Percentiles rank a stretch among this genome's conserved stretches.
Evolutionary conservation across 2,113 vertebrate genomes (phyloP).

Genomic region (Thalassarche chlororhynchos): DNA sequence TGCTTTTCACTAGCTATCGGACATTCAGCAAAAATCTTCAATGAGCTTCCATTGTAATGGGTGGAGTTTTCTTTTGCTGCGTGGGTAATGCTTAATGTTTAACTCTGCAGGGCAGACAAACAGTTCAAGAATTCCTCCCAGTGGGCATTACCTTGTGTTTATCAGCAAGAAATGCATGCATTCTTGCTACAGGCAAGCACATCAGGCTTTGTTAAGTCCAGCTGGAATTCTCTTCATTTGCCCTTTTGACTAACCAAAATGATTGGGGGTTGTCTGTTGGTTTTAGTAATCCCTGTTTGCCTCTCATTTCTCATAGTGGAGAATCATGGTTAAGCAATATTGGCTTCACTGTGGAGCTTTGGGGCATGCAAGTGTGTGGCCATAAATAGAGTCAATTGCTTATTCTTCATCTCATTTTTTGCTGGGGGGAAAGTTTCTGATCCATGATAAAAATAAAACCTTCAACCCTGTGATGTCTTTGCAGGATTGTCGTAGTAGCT

Average conservation of each 20-base stretch:
- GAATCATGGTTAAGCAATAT: background rate
- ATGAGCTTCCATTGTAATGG: background rate
- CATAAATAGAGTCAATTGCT: background rate
- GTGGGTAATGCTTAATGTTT: background rate
- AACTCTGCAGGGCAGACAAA: background rate
- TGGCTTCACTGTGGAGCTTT: background rate
- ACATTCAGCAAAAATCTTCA: constrained; percentile 14
- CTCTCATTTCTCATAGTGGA: background rate
- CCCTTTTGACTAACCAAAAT: background rate
- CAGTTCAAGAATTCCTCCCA: background rate
- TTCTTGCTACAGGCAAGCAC: background rate
- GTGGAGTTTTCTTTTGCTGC: background rate
- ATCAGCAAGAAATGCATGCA: constrained; percentile 26
- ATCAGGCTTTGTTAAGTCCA: constrained; percentile 10
- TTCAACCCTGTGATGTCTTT: background rate
- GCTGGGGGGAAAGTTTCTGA: background rate
- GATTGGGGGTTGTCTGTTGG: background rate
- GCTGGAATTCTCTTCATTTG: background rate
- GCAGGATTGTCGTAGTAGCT: background rate
- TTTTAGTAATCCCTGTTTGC: background rate
- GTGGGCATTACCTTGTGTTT: constrained; percentile 14
- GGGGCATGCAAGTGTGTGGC: background rate
- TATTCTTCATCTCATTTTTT: background rate
- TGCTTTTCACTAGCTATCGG: background rate
- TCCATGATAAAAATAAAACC: background rate